Conservation (phyloP, 2,113 vertebrate species). For the Lophura nycthemera region DNA sequence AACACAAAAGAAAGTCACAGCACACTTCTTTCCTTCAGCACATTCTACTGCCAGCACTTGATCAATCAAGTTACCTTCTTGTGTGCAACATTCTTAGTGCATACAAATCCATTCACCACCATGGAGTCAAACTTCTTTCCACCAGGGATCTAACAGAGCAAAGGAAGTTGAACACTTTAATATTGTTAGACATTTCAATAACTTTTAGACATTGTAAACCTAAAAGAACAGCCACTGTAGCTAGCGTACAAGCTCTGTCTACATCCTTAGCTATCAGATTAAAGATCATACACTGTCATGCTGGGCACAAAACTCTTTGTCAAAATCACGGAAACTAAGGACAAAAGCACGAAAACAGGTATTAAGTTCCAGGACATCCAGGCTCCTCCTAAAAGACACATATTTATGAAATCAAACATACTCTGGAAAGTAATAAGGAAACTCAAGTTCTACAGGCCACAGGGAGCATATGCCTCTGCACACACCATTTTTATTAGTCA, state of each 20-base stretch:
- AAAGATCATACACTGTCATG: not conserved
- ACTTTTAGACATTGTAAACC: not conserved
- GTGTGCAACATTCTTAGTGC: conserved; percentile 97
- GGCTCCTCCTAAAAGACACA: not conserved
- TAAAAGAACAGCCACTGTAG: not conserved
- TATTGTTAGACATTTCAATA: not conserved
- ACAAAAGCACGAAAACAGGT: not conserved
- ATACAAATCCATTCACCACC: conserved; percentile 95
- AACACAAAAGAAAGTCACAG: not conserved
- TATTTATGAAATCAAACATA: not conserved
- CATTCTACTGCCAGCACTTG: not conserved
- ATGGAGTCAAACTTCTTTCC: conserved; percentile 96
- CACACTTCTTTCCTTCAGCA: not conserved
- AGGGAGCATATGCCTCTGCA: not conserved
- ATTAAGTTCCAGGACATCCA: not conserved
- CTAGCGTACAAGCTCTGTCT: not conserved
- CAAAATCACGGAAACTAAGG: not conserved
- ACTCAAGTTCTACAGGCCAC: not conserved
- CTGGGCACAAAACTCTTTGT: not conserved
- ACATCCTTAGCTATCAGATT: not conserved
- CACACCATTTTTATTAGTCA: not conserved
- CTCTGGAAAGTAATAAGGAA: not conserved
- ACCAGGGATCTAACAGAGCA: conserved; percentile 88
- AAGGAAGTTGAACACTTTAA: not conserved
- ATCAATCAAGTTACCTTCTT: conserved; percentile 88